Conservation (phyloP, 2,888 invertebrate species). For the Xanthorhoe spadicearia region DNA sequence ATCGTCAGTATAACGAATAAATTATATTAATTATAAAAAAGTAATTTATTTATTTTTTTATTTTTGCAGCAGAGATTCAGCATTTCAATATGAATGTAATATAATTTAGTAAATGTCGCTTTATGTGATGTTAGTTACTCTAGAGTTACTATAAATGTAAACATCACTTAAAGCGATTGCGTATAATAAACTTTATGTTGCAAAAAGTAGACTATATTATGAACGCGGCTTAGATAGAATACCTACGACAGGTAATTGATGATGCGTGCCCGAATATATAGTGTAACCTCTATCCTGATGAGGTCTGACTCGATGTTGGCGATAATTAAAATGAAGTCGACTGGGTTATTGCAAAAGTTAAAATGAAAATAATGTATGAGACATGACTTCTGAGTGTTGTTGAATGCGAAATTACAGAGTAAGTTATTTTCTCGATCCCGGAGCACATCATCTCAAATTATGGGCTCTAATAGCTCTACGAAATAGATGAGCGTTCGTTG, state of each 20-base stretch:
- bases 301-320: constrained; percentile 16
- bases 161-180: too few relatives aligned
- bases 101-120: too few relatives aligned
- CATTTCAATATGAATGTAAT: too few relatives aligned
- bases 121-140: too few relatives aligned
- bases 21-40: too few relatives aligned
- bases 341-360: constrained; percentile 30
- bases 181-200: too few relatives aligned
- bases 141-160: too few relatives aligned
- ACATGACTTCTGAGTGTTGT: constrained; percentile 11
- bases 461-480: too few relatives aligned
- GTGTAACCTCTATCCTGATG: constrained; percentile 21
- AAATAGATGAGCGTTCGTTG: too few relatives aligned
- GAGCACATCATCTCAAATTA: too few relatives aligned
- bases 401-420: background rate
- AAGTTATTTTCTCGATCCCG: background rate
- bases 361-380: constrained; percentile 27
- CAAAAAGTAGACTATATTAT: background rate
- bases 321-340: constrained; percentile 29
- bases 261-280: background rate
- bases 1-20: constrained; percentile 2
- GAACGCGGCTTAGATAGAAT: background rate
- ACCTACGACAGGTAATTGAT: background rate
- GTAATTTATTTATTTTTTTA: too few relatives aligned
- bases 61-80: too few relatives aligned